A percentile compares a stretch with the other conserved stretches of the same genome.
These are phyloP conservation scores for Haliclystus octoradiatus DNA, from an alignment of 30 jellyfish, hydroid and myxozoan genomes.

Conservation along the genomic window DNA sequence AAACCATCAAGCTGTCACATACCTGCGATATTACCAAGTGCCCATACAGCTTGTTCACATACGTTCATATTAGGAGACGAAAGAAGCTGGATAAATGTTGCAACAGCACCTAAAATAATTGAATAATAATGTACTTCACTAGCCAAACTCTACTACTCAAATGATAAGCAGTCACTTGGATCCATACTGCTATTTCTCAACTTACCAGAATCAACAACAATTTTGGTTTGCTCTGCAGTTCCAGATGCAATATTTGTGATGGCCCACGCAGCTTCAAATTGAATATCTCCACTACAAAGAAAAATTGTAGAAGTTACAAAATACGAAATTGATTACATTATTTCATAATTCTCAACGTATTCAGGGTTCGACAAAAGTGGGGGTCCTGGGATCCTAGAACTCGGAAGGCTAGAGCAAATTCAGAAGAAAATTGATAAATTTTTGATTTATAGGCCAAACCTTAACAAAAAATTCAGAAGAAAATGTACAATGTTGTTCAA, in stretches of 20 bases:
- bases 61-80: conserved; percentile 57
- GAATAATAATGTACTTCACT: not conserved
- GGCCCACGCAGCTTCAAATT: conserved; percentile 99
- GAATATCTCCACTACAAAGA: conserved; percentile 34
- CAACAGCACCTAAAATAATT: conserved; percentile 72
- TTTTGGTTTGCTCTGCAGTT: conserved; percentile 71
- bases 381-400: too few species aligned
- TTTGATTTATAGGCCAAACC: too few species aligned
- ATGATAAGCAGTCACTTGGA: too few species aligned
- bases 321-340: not conserved
- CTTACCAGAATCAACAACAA: conserved; percentile 80
- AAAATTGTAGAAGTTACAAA: not conserved
- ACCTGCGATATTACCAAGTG: conserved; percentile 98
- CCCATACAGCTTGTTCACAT: conserved; percentile 98
- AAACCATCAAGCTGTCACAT: not conserved
- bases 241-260: conserved; percentile 95
- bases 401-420: too few species aligned
- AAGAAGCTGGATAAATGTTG: conserved; percentile 46
- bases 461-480: too few species aligned
- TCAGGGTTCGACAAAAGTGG: too few species aligned
- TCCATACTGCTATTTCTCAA: not conserved
- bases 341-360: too few species aligned
- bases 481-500: too few species aligned
- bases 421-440: too few species aligned
- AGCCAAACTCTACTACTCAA: not conserved